These are phyloP conservation scores for Poeciliopsis infans DNA, from an alignment of 2,797 vertebrate species.

Conservation along the genomic window DNA sequence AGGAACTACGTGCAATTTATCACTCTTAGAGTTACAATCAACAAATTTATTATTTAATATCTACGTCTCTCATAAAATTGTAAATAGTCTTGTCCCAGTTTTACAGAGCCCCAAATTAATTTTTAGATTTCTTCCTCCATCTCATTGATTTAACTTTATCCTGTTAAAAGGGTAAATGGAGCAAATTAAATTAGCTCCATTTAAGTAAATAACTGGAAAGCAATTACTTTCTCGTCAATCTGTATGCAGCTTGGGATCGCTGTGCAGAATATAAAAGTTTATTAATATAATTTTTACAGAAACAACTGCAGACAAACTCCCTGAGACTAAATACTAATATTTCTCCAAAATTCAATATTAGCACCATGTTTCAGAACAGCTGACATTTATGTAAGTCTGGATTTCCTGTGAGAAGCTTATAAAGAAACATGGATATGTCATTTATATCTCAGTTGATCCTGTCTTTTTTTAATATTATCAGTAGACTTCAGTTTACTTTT, in stretches of 20 bases:
- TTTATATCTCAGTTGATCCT: conserved; percentile 39
- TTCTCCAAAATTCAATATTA: conserved; percentile 1
- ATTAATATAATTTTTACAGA: not conserved
- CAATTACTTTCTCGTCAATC: conserved; percentile 7
- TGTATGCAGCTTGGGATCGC: conserved; percentile 1
- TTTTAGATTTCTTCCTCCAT: not conserved
- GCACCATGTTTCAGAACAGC: conserved; percentile 14
- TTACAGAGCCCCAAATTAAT: not conserved
- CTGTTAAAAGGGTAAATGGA: not conserved
- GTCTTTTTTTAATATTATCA: conserved; percentile 22
- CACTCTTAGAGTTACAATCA: not conserved
- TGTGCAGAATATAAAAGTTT: not conserved
- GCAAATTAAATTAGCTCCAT: conserved; percentile 2
- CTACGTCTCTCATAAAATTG: not conserved
- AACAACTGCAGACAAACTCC: conserved; percentile 13
- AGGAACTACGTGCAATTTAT: not conserved
- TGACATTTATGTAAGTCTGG: conserved; percentile 31
- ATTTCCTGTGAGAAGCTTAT: conserved; percentile 20
- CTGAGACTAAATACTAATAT: not conserved
- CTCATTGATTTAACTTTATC: not conserved
- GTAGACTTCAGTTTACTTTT: too few species aligned
- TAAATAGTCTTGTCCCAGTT: not conserved
- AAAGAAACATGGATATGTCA: conserved; percentile 50
- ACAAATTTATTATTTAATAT: not conserved
- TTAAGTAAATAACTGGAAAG: not conserved